Base-by-base conservation (phyloP, 1,140 invertebrate species). In the Leptopilina boulardi region DNA sequence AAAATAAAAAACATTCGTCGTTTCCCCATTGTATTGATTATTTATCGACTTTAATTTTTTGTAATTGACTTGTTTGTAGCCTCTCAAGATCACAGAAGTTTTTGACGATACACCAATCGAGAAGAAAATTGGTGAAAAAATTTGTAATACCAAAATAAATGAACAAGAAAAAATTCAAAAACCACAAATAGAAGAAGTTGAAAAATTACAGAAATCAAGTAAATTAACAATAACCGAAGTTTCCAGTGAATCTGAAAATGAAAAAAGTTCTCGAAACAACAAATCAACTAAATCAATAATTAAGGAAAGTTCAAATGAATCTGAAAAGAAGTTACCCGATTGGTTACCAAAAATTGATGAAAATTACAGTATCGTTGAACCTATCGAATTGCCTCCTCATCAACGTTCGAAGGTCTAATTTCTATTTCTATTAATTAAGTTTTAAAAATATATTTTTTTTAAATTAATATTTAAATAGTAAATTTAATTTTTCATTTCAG, bases 351-450 rank as follows among this genome's bases (percentile, higher is more conserved):
- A 92, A 34, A 77, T 89, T 10, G 92, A 90, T 42, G 88, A 92
- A 70, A 84, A 91, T 77, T 88, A 92, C 34, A 88, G 90, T 71
- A 90, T 93, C 30, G 92, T 95, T 56, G 83, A 92, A 78, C 90
- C 93, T 18, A 88, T 93, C 21, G 87, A 91, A 77, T 95, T 95
- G 89, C 91, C 93, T 18, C 92, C 93, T 10, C 93, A 94, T 85
- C 89, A 93, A 80, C 90, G 92, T 78, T 94, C 93, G 11, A 94
- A 94, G 88, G 93, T 94, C n/a, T 90, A 80, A 80, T 54, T 79
- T 79, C 79, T 66, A 26, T 71, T 74, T 75, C 73, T 79, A 73
- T 75, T 54, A 71, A 80, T 80, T 84, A 19, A 59, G n/a, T n/a
- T 78, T 80, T 77, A 3, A 54, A 51, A 73, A 26, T 73, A 54